Percentiles rank a stretch among this genome's conserved stretches.
These are phyloP conservation scores for Hippopotamus amphibius DNA, from an alignment of 2,113 vertebrate species.

Conservation along the genomic window DNA sequence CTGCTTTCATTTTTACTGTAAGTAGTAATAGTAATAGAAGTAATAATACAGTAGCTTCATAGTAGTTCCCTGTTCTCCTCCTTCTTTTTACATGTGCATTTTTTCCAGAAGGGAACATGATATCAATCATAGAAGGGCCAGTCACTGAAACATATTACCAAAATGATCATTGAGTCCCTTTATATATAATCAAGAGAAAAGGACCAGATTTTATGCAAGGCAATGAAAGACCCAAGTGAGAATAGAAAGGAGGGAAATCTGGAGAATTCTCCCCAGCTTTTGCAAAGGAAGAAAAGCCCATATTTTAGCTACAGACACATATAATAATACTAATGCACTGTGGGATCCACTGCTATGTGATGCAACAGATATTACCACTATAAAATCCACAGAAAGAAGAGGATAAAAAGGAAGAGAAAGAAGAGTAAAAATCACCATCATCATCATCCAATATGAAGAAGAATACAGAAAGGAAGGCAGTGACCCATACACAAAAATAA, in stretches of 20 bases:
- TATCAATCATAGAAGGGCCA: background rate
- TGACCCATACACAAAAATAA: background rate
- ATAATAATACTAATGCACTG: background rate
- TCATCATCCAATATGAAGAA: background rate
- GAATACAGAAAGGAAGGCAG: background rate
- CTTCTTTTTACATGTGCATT: background rate
- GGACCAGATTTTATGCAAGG: background rate
- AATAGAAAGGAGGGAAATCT: background rate
- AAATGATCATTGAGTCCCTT: background rate
- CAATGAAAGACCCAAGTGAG: background rate
- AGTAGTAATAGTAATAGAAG: background rate
- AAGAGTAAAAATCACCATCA: background rate
- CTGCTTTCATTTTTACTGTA: background rate
- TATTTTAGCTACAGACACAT: conserved; percentile 2
- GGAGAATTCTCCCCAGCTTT: background rate
- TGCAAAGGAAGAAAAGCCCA: background rate
- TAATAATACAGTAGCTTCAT: background rate
- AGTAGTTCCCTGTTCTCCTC: background rate
- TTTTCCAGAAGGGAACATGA: background rate
- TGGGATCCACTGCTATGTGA: background rate
- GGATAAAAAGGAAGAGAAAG: background rate
- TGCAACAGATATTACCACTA: background rate
- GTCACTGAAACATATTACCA: background rate
- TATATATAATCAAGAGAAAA: background rate
- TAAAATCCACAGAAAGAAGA: background rate